Evolutionary conservation across 2,888 invertebrate genomes (phyloP).

Genomic region (Aplocera efformata): DNA sequence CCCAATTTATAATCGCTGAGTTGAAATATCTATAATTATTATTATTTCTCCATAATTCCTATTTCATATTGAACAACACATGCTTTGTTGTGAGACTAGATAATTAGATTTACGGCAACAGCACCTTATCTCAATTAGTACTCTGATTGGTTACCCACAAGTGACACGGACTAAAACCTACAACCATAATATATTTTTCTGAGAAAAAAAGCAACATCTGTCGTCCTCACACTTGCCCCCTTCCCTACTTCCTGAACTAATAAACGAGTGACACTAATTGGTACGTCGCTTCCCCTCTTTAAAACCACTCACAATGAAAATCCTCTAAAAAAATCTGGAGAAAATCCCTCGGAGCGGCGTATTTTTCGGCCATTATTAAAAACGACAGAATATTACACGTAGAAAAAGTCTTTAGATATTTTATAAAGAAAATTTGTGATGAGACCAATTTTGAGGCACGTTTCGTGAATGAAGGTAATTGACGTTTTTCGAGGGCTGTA

Average conservation of each 20-base stretch:
- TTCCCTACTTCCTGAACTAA: constrained; percentile 45
- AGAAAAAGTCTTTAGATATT: constrained; percentile 36
- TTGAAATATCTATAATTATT: too few species aligned
- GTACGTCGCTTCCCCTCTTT: constrained; percentile 46
- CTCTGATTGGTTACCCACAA: too few species aligned
- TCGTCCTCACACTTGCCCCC: constrained; percentile 22
- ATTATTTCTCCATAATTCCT: too few species aligned
- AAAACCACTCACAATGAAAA: constrained; percentile 48
- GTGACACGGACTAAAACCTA: too few species aligned
- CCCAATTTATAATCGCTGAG: too few species aligned
- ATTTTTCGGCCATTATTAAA: constrained; percentile 50
- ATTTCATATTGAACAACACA: too few species aligned
- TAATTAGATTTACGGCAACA: too few species aligned
- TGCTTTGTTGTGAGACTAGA: too few species aligned
- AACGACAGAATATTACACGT: constrained; percentile 43
- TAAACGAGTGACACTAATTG: constrained; percentile 73
- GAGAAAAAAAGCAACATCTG: constrained; percentile 20
- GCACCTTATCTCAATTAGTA: too few species aligned
- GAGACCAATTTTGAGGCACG: constrained; percentile 38
- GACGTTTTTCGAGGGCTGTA: constrained; percentile 21
- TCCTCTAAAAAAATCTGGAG: constrained; percentile 43
- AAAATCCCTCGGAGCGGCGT: constrained; percentile 36
- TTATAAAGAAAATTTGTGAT: constrained; percentile 35
- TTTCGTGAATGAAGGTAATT: constrained; percentile 34
- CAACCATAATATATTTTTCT: neutral